These are phyloP conservation scores for Drosophila quadrilineata DNA, from an alignment of 1,140 invertebrate genomes.

Conservation along the genomic window DNA sequence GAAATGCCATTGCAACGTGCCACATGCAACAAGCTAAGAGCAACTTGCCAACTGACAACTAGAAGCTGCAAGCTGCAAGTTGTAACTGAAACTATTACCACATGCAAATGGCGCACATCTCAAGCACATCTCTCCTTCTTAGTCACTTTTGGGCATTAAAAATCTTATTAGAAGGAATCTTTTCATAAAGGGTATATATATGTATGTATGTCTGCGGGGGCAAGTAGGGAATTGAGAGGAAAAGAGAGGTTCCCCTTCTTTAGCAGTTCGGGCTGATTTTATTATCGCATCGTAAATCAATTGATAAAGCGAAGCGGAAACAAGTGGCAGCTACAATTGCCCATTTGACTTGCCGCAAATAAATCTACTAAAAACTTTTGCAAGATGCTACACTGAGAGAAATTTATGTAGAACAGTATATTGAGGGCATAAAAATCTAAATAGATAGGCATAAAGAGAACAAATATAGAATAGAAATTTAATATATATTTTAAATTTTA, in stretches of 20 bases:
- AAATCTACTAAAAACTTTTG: slow-evolving; percentile 60
- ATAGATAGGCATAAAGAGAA: no score
- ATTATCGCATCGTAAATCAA: slow-evolving; percentile 75
- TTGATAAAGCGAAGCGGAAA: slow-evolving; percentile 80
- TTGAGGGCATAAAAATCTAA: no score
- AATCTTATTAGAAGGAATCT: no score
- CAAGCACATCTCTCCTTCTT: no score
- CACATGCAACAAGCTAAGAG: neutral
- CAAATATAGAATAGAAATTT: no score
- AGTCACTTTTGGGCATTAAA: no score
- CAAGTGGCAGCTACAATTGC: slow-evolving; percentile 76
- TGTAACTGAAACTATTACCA: slow-evolving; percentile 4
- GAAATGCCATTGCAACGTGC: slow-evolving; percentile 49
- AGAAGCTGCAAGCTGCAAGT: no score
- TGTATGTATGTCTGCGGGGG: no score
- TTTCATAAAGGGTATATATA: no score
- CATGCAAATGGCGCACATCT: slow-evolving; percentile 66
- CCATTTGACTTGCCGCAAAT: slow-evolving; percentile 61
- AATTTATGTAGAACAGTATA: no score
- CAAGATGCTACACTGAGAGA: slow-evolving; percentile 37
- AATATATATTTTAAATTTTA: neutral
- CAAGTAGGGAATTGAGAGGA: no score
- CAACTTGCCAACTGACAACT: slow-evolving; percentile 12
- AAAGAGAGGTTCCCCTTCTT: no score
- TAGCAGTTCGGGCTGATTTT: slow-evolving; percentile 10